A percentile compares a stretch with the other conserved stretches of the same genome.
phyloP scores from a whole-genome alignment of 2,888 invertebrate genomes.

The Monopis laevigella region DNA sequence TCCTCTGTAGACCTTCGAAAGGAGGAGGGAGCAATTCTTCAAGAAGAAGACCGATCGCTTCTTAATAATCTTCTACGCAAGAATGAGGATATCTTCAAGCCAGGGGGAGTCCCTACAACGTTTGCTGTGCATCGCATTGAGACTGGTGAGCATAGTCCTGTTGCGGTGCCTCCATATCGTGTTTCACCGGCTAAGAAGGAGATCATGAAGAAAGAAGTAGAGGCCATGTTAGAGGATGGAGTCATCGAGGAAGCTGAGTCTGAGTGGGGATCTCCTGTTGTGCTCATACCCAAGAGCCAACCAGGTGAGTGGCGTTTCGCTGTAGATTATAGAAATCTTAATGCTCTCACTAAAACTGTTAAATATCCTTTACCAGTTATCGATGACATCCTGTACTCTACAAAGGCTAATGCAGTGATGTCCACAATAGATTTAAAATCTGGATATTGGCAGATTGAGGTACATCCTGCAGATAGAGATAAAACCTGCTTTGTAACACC shows the following conservation, averaged over 20 bases:
- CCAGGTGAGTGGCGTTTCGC: slow-evolving; percentile 27
- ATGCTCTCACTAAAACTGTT: slow-evolving; percentile 20
- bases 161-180: too few relatives aligned
- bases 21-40: too few relatives aligned
- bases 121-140: slow-evolving; percentile 24
- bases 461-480: slow-evolving; percentile 20
- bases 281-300: slow-evolving; percentile 31
- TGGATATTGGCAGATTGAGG: slow-evolving; percentile 33
- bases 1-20: too few relatives aligned
- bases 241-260: slow-evolving; percentile 35
- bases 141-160: slow-evolving; percentile 23
- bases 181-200: slow-evolving; percentile 1
- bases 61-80: too few relatives aligned
- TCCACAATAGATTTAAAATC: slow-evolving; percentile 29
- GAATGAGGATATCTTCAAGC: too few relatives aligned
- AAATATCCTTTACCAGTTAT: slow-evolving; percentile 34
- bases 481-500: slow-evolving; percentile 28
- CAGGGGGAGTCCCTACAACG: slow-evolving; percentile 14
- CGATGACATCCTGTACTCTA: slow-evolving; percentile 32
- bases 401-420: slow-evolving; percentile 25
- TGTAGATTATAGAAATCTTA: slow-evolving; percentile 28
- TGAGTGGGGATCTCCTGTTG: slow-evolving; percentile 30
- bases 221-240: slow-evolving; percentile 25
- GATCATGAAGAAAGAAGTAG: slow-evolving; percentile 21
- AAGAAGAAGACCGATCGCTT: too few relatives aligned